Evolutionary conservation across 2,113 vertebrate genomes (phyloP), one percentile per base, ranked within the genome.

Genomic region (Galeopterus variegatus): DNA sequence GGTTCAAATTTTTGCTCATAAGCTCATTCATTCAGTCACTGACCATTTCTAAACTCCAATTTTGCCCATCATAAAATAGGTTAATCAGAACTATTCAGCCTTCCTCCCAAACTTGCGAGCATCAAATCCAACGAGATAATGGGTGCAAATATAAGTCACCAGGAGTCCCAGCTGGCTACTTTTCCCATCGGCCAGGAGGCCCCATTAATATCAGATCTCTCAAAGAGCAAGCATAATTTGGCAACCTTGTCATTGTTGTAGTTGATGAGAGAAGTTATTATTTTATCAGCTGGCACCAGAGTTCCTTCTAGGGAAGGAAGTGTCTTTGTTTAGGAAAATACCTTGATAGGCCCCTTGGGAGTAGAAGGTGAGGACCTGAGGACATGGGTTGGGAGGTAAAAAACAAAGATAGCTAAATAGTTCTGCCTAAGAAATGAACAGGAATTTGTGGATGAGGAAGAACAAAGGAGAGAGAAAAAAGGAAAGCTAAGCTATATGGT

Each of bases 281-380:
- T 80, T 97, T 97, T 93, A 97, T 97, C 97, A 94, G 88, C 83
- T 85, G 94, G 77, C 45, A 62, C 65, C 94, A 96, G 88, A 97
- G 85, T 94, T 96, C 91, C 93, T 96, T 95, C 67, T 21, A 90
- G 70, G 95, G 91, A 97, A 97, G 97, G 90, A 98, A 97, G 45
- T 64, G 65, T 96, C 88, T 96, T 97, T 97, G 95, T 98, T 96
- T 94, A 90, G 94, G 81, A 95, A 96, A 96, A 95, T 90, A 87
- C 93, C 65, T 73, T 69, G 76, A 82, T 87, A 91, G 84, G 33
- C 65, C 82, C 75, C 52, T 73, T 88, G 79, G 6, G 92, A 79
- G 28, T 86, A 76, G 88, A 90, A 94, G 81, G 94, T 96, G 69
- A 96, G 79, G 69, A 18, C 21, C 48, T 60, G 56, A 64, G 56